Evolutionary conservation across 2,113 vertebrate genomes (phyloP).

Genomic region (Scomber colias): DNA sequence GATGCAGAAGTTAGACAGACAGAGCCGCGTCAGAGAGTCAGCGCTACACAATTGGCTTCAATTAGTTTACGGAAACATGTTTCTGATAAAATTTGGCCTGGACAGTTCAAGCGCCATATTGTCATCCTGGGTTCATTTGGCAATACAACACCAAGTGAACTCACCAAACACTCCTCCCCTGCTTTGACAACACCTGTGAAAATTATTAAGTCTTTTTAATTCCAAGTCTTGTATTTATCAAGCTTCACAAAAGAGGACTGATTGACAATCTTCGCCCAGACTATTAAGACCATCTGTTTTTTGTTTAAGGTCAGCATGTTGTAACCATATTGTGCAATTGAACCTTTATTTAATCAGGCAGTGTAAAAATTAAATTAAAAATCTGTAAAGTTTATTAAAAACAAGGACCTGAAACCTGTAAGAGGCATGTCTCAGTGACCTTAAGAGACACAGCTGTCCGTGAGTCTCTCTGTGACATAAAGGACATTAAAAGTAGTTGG

Average conservation of each 20-base stretch:
- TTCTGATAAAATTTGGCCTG: conserved; percentile 47
- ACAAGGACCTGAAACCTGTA: not conserved
- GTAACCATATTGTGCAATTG: conserved; percentile 48
- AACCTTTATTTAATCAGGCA: conserved; percentile 47
- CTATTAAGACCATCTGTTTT: conserved; percentile 56
- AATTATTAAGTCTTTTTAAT: conserved; percentile 55
- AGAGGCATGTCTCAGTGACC: conserved; percentile 6
- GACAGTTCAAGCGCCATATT: conserved; percentile 39
- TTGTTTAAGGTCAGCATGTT: conserved; percentile 33
- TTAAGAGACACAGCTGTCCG: conserved; percentile 6
- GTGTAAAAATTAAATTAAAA: conserved; percentile 38
- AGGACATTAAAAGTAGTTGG: conserved; percentile 8
- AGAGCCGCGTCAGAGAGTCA: conserved; percentile 34
- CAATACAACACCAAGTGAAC: conserved; percentile 37
- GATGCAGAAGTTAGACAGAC: conserved; percentile 55
- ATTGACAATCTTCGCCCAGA: conserved; percentile 46
- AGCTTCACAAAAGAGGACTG: conserved; percentile 4
- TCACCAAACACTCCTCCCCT: conserved; percentile 41
- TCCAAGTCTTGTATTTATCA: conserved; percentile 53
- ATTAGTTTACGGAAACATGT: conserved; percentile 59
- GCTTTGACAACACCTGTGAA: conserved; percentile 64
- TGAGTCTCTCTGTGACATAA: not conserved
- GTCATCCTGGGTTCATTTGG: conserved; percentile 62
- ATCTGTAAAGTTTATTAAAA: not conserved
- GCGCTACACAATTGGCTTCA: conserved; percentile 53